Evolutionary conservation across 1,140 invertebrate genomes (phyloP), one percentile per base, ranked within the genome.

Genomic region (Sitophilus oryzae): DNA sequence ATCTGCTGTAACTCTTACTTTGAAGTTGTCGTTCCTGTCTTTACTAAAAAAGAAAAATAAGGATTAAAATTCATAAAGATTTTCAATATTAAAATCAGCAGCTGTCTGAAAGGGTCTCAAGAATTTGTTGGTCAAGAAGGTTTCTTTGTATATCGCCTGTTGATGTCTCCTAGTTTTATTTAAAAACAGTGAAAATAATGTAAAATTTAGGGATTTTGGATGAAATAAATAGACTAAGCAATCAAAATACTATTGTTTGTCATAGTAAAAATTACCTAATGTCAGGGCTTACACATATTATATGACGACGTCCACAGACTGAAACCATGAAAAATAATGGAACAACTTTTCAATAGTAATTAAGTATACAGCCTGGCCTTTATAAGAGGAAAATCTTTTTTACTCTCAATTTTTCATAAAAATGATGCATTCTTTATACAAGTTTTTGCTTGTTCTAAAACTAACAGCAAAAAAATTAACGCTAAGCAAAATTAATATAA

Each of bases 1-100:
- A 59, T 82, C 79, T 16, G 74, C 43, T 0, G 66, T 71, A 2
- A 71, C 65, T 43, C 54, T 58, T 1, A 59, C 56, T 46, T 63
- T 63, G 48, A 72, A 70, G 3, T 36, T 30, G 48, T 73, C 71
- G 8, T 35, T 41, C 15, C 47, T 34, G 6, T 60, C 52, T 62
- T 62, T 64, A 48, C 67, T 67, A 48, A 48, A 66, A 68, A 25
- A 59, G 30, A 52, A 21, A 56, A 38, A 51, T 5, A 40, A 6
- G 4, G 15, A 45, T 45, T 20, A 21, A 6, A 15, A 6, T 6
- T 15, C 14, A 40, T 14, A 40, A 40, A 15, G 14, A 4, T 30
- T 30, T n/a, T n/a, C n/a, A n/a, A n/a, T n/a, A n/a, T n/a, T n/a
- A n/a, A n/a, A n/a, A n/a, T n/a, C n/a, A n/a, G n/a, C n/a, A n/a